phyloP scores from a whole-genome alignment of 2,113 vertebrate species.

The Nothocercus nigrocapillus region DNA sequence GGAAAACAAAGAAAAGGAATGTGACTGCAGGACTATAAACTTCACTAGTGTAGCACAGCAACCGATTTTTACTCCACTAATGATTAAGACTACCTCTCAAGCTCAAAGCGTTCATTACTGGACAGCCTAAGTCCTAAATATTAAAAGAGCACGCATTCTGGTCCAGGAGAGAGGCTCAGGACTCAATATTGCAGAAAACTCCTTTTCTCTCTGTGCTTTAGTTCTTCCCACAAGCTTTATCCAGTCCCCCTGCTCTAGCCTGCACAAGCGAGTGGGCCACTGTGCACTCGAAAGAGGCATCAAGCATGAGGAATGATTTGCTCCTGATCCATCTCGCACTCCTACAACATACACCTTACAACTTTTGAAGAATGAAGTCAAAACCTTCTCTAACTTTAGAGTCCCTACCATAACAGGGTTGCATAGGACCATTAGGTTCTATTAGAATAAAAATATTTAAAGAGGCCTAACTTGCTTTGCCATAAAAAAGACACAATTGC shows the following conservation, averaged over 20 bases:
- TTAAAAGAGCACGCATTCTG: neutral
- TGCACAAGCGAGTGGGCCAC: neutral
- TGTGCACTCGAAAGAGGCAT: neutral
- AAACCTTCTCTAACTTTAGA: neutral
- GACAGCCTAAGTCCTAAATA: neutral
- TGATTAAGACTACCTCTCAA: constrained; percentile 5
- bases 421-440: neutral
- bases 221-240: neutral
- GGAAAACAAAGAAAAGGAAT: neutral
- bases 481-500: neutral
- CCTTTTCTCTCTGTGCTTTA: neutral
- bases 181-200: neutral
- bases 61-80: neutral
- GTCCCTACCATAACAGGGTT: fast-evolving
- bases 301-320: too few species aligned
- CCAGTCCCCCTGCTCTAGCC: neutral
- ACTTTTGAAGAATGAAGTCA: neutral
- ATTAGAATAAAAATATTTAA: neutral
- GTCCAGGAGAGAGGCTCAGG: neutral
- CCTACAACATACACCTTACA: fast-evolving
- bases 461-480: neutral
- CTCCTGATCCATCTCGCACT: neutral
- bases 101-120: neutral
- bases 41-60: neutral
- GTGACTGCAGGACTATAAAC: neutral